Base-by-base conservation (phyloP, 2,888 invertebrate species). In the Himalopsyche tibetana region DNA sequence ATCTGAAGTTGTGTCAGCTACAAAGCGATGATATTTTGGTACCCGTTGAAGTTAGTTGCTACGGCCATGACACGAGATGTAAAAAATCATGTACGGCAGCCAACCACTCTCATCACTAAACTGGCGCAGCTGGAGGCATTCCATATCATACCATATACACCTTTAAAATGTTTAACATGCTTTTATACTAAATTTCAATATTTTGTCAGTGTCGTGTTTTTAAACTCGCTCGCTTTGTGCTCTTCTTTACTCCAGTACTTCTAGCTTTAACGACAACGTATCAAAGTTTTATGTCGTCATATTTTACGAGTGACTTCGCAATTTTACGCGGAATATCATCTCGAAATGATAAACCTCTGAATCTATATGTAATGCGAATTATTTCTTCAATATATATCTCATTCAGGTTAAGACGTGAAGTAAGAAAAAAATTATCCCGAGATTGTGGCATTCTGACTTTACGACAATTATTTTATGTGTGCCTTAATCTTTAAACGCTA, bases 121-220 rank as follows among this genome's bases (percentile, higher is more conserved):
- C 45, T 69, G 84, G 63, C 74, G 84, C 86, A 87, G 86, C 55
- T 84, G 86, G 19, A 55, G 40, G 83, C 55, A 42, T 45, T 82
- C 80, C 83, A 40, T 74, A 45, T 74, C 86, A 79, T 51, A 5
- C 51, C 51, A 51, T 63, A 63, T 63, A 63, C 63, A 74, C 74
- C 74, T 74, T 82, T 85, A 84, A 88, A 86, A 86, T 86, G 84
- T 86, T 86, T 86, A 84, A 85, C 87, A 84, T 82, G 82, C 83
- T 79, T 84, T 86, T 84, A 80, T 69, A 55, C 83, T 51, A 69
- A 88, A 84, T 87, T 84, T 84, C 84, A 84, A 84, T 85, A 84
- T 86, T 84, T 85, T 80, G 84, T 81, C 84, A 82, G 85, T 85
- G 80, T 85, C 85, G 69, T 74, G 82, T 84, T 74, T 69, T 69